Percentiles rank a stretch among this genome's conserved stretches.
Evolutionary conservation across 2,888 invertebrate genomes (phyloP).

Genomic region (Apodemia zela): DNA sequence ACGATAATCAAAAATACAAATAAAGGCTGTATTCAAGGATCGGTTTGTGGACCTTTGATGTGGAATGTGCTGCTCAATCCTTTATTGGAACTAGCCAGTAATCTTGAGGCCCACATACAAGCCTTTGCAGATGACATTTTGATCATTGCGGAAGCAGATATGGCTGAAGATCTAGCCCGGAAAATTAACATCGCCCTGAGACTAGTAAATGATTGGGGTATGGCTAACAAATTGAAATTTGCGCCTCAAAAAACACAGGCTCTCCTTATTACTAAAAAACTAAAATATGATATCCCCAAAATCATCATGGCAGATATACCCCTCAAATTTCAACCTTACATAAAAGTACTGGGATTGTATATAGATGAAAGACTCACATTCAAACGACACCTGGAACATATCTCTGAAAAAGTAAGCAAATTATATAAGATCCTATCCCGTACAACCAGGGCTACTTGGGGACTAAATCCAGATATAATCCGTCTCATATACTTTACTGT

Average conservation of each 20-base stretch:
- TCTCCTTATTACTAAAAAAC: slow-evolving; percentile 23
- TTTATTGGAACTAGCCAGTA: too few relatives aligned
- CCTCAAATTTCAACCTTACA: not conserved
- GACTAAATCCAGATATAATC: not conserved
- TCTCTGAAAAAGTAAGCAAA: too few relatives aligned
- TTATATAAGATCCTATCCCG: too few relatives aligned
- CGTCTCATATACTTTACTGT: not conserved
- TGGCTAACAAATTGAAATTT: slow-evolving; percentile 27
- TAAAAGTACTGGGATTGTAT: not conserved
- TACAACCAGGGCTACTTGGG: not conserved
- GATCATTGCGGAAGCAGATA: not conserved
- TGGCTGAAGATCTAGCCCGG: slow-evolving; percentile 10
- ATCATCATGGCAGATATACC: not conserved
- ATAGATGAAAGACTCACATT: not conserved
- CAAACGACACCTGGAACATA: too few relatives aligned
- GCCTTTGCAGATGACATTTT: too few relatives aligned
- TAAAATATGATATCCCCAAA: slow-evolving; percentile 22
- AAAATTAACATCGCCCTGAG: slow-evolving; percentile 16
- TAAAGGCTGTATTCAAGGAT: not conserved
- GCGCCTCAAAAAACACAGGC: slow-evolving; percentile 27
- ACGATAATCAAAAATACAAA: too few relatives aligned
- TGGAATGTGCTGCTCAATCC: too few relatives aligned
- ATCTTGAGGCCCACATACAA: too few relatives aligned
- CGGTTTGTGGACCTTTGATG: too few relatives aligned
- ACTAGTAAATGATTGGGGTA: slow-evolving; percentile 24